These are phyloP conservation scores for Andrena cerasifolii DNA, from an alignment of 1,140 invertebrate species.

Conservation along the genomic window DNA sequence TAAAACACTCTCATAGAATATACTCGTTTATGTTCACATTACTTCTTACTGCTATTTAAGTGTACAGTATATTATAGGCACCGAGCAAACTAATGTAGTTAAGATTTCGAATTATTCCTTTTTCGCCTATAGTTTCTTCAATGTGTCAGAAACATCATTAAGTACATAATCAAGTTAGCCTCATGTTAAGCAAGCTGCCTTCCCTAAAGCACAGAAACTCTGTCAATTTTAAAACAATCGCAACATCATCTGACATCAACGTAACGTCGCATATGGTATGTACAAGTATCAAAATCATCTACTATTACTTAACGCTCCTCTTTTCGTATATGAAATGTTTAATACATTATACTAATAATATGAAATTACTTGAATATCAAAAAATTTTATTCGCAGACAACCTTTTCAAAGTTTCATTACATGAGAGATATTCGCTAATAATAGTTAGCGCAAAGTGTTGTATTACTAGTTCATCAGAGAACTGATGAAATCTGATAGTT, in stretches of 20 bases:
- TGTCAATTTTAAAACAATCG: constrained; percentile 28
- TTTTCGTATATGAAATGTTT: constrained; percentile 2
- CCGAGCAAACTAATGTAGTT: neutral
- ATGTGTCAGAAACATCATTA: constrained; percentile 75
- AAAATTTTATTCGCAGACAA: too few relatives aligned
- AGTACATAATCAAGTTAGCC: constrained; percentile 62
- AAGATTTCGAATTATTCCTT: constrained; percentile 37
- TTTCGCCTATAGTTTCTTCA: constrained; percentile 73
- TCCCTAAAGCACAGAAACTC: constrained; percentile 25
- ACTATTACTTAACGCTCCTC: neutral
- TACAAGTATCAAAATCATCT: constrained; percentile 46
- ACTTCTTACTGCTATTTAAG: neutral
- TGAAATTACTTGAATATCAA: constrained; percentile 8
- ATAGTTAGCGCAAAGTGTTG: too few relatives aligned
- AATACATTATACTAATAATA: constrained; percentile 34
- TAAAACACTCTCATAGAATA: neutral
- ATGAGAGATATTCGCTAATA: too few relatives aligned
- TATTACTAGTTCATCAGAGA: too few relatives aligned
- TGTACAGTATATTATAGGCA: neutral
- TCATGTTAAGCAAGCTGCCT: constrained; percentile 38
- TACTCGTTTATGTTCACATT: neutral
- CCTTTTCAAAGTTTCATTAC: too few relatives aligned
- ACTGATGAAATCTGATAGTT: too few relatives aligned
- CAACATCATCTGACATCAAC: constrained; percentile 67
- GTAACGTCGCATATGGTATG: constrained; percentile 68